These are phyloP conservation scores for Pachliopta kotzebuea DNA, from an alignment of 2,888 invertebrate species.

Conservation along the genomic window DNA sequence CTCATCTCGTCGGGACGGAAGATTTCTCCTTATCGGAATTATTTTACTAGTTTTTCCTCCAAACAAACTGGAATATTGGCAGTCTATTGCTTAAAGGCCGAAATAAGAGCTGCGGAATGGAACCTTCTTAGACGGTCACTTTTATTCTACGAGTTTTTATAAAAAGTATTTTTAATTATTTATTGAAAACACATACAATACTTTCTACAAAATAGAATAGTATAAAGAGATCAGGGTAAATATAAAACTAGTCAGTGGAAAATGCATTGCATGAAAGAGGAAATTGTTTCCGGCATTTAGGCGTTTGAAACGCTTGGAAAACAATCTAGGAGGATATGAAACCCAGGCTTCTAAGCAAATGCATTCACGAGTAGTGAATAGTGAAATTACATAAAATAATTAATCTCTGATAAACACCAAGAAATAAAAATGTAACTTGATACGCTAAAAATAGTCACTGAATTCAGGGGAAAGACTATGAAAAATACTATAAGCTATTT, in stretches of 20 bases:
- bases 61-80: no score
- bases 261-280: background rate
- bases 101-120: no score
- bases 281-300: slow-evolving; percentile 2
- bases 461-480: background rate
- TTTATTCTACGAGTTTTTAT: no score
- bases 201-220: no score
- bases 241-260: slow-evolving; percentile 1
- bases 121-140: no score
- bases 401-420: background rate
- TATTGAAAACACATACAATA: no score
- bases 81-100: no score
- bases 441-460: background rate
- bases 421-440: background rate
- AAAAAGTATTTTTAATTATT: no score
- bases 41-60: no score
- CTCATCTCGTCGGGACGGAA: no score
- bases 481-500: no score
- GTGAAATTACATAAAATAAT: background rate
- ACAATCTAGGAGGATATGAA: slow-evolving; percentile 5
- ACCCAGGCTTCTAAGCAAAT: background rate
- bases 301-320: background rate
- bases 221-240: background rate
- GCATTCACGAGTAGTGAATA: background rate
- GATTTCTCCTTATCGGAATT: no score